Evolutionary conservation across 2,113 vertebrate genomes (phyloP), one percentile per base, ranked within the genome.

Genomic region (Chrysochloris asiatica): DNA sequence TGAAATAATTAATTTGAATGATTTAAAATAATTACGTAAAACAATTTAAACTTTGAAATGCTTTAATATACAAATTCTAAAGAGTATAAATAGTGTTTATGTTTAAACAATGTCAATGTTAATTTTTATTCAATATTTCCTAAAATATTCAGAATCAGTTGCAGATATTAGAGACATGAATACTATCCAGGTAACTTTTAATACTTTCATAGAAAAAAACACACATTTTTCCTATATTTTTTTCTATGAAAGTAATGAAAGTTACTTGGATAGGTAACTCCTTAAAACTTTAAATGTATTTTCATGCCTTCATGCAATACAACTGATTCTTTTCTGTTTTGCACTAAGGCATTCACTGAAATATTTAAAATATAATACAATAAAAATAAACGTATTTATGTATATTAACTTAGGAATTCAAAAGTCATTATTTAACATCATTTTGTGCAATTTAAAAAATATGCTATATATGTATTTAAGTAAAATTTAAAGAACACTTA

Each of bases 361-460:
- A 89, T 50, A 82, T 88, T 94, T 92, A 47, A 88, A 89, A 94
- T 1, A 2, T 21, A 45, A 50, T 92, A 22, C 24, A 86, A 92
- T 26, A 91, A 21, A 28, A 4, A 65, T 19, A 82, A 6, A 92
- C 94, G 83, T 22, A 0, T 87, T 84, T 77, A 94, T 1, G 26
- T 50, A 50, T 93, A 94, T 67, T 90, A 38, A 30, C 26, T 61
- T 56, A 88, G 28, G 96, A 7, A 72, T 93, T 96, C 77, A 86
- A 0, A 92, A 75, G 1, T 13, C 0, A 81, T 84, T 81, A 56
- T 10, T 67, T 1, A 50, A 19, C 21, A 11, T 43, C n/a, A 38
- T 21, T 59, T 1, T 43, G 2, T 61, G 30, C 4, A 93, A 81
- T 22, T 83, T 36, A 45, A 83, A 94, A 94, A 43, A 59, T 10